Percentiles rank a stretch among this genome's conserved stretches.
Conservation (phyloP, 2,797 vertebrate species). For the Rhodeus uyekii region DNA sequence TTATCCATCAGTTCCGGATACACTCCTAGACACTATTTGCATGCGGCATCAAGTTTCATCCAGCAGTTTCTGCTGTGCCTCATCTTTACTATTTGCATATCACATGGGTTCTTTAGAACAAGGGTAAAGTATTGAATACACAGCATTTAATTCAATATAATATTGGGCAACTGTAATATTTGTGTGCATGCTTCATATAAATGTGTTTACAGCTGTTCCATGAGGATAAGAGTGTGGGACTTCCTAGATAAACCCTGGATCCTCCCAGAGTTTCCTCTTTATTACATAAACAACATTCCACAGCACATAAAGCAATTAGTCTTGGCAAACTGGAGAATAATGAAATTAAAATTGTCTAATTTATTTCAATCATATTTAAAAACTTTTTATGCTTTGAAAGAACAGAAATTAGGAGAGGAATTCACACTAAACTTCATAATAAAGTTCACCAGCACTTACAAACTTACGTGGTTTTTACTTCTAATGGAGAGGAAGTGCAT, state of each 20-base stretch:
- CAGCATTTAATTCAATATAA: background rate
- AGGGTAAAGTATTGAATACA: background rate
- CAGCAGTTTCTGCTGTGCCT: background rate
- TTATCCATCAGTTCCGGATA: background rate
- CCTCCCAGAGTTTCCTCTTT: background rate
- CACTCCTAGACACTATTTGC: background rate
- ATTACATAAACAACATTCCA: background rate
- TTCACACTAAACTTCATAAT: background rate
- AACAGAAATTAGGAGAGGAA: background rate
- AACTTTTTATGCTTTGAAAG: too few species aligned
- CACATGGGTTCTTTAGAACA: background rate
- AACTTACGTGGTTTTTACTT: too few species aligned
- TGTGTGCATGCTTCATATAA: background rate
- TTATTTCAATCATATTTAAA: too few species aligned
- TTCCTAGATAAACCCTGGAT: background rate
- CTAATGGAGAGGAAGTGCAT: background rate
- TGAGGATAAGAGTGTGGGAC: background rate
- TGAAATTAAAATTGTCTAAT: too few species aligned
- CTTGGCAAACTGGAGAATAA: too few species aligned
- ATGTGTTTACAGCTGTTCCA: background rate
- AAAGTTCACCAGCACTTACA: background rate
- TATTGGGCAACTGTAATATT: background rate
- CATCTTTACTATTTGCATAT: background rate
- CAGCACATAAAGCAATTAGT: too few species aligned
- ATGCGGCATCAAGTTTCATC: background rate